These are phyloP conservation scores for Brenthis ino DNA, from an alignment of 2,888 invertebrate species.

Conservation along the genomic window DNA sequence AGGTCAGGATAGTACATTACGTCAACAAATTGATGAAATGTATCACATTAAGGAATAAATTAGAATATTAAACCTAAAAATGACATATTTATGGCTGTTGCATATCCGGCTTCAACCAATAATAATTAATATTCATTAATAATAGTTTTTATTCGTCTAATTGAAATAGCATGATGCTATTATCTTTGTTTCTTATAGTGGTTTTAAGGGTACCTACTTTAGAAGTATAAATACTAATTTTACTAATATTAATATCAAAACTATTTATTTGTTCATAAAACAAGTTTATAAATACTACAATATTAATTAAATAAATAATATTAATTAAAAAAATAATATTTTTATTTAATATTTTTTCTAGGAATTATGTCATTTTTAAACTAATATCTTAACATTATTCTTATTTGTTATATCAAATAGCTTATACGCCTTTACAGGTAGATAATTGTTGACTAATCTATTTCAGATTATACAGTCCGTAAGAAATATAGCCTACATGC, in stretches of 20 bases:
- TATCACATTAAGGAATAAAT: conserved; percentile 30
- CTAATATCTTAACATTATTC: conserved; percentile 23
- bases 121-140: too few species aligned
- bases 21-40: conserved; percentile 35
- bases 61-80: conserved; percentile 18
- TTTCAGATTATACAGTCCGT: conserved; percentile 39
- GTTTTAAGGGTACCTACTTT: too few species aligned
- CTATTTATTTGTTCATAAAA: too few species aligned
- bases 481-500: conserved; percentile 37
- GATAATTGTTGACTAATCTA: conserved; percentile 42
- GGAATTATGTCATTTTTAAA: conserved; percentile 8
- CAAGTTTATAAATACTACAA: too few species aligned
- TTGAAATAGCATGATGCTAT: too few species aligned
- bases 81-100: too few species aligned
- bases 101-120: too few species aligned
- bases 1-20: conserved; percentile 42
- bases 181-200: too few species aligned
- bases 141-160: too few species aligned
- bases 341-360: not conserved
- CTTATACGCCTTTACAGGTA: conserved; percentile 32
- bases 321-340: not conserved
- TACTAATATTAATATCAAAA: too few species aligned
- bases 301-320: too few species aligned
- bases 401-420: conserved; percentile 24
- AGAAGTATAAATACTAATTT: too few species aligned